Evolutionary conservation across 2,888 invertebrate genomes (phyloP), one percentile per base, ranked within the genome.

Genomic region (Rhorus exstirpatorius): DNA sequence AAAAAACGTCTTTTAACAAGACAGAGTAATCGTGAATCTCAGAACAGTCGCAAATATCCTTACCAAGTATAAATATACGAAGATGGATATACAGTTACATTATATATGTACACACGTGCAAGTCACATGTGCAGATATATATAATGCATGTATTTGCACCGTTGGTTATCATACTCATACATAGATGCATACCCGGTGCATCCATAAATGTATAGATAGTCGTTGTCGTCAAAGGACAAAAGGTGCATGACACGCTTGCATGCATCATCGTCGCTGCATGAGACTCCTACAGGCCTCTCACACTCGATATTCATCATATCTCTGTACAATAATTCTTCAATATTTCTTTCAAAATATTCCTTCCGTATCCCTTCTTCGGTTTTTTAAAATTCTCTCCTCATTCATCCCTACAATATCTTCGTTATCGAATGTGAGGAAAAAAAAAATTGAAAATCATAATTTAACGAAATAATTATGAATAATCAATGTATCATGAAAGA

Each of bases 161-260:
- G 41, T 60, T 74, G 74, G 68, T 81, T 74, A 81, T 81, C 81
- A 61, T 74, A 78, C 78, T 78, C 77, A 74, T 81, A 70, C 81
- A 81, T 74, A 41, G 81, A 81, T 81, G 81, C 77, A 81, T 78
- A 61, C 41, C 44, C 60, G 44, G 24, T 72, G 68, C 68, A 81
- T 81, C 72, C 78, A 81, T 81, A 81, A 81, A 78, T 78, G 78
- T 78, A 78, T 81, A 49, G 68, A 53, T 44, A 49, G 70, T 70
- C 70, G 71, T 67, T 44, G 77, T 55, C 72, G 77, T 74, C 68
- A 78, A 78, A 81, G 77, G 81, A 81, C 81, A 81, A 81, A 81
- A 81, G 81, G 81, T 81, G 81, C 81, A 81, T 81, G 81, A 81
- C 81, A 81, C 81, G 81, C 46, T 81, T 81, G 81, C 81, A 78